Conservation (phyloP, 2,113 vertebrate species). For the Anseranas semipalmata region DNA sequence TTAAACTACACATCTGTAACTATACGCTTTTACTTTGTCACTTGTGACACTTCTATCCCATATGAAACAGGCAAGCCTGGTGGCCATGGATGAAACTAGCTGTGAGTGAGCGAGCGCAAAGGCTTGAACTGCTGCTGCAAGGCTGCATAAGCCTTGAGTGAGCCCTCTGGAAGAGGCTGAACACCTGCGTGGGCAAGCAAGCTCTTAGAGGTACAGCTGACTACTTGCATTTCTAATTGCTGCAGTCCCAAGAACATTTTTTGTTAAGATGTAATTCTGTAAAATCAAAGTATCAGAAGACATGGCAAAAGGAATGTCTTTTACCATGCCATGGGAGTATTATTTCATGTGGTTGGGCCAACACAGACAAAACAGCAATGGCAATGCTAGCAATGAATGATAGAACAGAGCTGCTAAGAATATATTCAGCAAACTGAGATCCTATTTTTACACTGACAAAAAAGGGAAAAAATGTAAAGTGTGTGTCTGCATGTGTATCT, state of each 20-base stretch:
- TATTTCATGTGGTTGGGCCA: neutral
- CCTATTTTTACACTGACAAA: neutral
- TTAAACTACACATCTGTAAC: neutral
- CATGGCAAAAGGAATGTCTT: rapidly evolving
- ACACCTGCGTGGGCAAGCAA: neutral
- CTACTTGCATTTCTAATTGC: neutral
- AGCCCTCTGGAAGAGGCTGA: neutral
- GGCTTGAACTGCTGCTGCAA: neutral
- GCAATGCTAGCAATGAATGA: neutral
- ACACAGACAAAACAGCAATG: neutral
- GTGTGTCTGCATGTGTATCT: neutral
- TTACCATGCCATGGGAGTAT: neutral
- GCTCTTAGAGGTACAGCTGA: neutral
- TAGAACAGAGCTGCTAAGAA: neutral
- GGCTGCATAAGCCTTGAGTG: neutral
- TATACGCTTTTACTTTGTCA: neutral
- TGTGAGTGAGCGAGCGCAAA: neutral
- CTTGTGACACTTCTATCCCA: neutral
- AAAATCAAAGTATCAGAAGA: neutral
- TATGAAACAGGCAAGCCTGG: neutral
- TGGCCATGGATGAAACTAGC: neutral
- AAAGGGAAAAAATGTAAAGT: neutral
- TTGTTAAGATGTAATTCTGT: neutral
- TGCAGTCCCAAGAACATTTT: neutral
- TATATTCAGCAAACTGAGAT: neutral